Conservation (phyloP, 2,888 invertebrate genomes). For the Geophilus truncorum region DNA sequence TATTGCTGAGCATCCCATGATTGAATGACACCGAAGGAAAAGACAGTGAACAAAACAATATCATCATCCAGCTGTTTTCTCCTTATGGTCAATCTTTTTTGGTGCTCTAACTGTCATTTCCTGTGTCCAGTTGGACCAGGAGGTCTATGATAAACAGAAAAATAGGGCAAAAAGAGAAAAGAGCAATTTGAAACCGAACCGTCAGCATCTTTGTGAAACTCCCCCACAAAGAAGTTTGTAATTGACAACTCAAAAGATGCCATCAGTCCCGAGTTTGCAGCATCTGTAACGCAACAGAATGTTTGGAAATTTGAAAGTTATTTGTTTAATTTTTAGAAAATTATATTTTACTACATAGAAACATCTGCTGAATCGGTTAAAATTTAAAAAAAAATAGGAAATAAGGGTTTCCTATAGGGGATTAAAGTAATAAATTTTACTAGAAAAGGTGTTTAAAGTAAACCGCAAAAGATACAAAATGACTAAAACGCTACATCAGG, state of each 20-base stretch:
- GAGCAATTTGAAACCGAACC: not conserved
- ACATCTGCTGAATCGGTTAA: too few species aligned
- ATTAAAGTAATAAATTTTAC: too few species aligned
- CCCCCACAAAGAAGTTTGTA: not conserved
- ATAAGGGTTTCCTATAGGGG: not conserved
- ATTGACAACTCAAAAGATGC: constrained; percentile 6
- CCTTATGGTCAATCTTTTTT: constrained; percentile 10
- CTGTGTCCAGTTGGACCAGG: not conserved
- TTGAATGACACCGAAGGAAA: not conserved
- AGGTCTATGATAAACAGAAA: constrained; percentile 10
- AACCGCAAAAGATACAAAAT: too few species aligned
- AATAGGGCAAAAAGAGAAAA: constrained; percentile 2
- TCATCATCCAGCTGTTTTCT: not conserved
- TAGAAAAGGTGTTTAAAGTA: too few species aligned
- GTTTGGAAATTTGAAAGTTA: too few species aligned
- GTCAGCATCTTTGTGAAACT: not conserved
- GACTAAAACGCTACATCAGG: too few species aligned
- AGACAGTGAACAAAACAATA: not conserved
- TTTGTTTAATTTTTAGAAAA: too few species aligned
- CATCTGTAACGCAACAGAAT: too few species aligned
- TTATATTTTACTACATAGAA: too few species aligned
- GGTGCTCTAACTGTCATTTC: not conserved
- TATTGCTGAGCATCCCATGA: not conserved
- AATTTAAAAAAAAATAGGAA: not conserved
- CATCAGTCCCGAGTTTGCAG: not conserved